These are phyloP conservation scores for Acrossocheilus wenchowensis DNA, from an alignment of 2,797 vertebrate genomes.

Conservation along the genomic window DNA sequence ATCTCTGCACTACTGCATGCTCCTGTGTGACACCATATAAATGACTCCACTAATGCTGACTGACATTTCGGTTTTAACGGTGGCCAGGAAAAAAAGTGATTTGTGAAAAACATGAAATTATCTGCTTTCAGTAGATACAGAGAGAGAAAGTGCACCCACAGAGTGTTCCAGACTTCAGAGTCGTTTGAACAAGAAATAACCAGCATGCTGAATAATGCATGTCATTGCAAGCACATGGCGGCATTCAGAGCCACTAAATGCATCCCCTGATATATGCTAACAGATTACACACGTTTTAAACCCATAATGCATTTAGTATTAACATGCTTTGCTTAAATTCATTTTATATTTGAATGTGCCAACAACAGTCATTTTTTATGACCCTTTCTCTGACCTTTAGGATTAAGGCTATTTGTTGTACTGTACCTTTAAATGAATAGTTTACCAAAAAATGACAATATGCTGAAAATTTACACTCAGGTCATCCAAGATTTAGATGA, in stretches of 20 bases:
- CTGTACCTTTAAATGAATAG: background rate
- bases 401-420: background rate
- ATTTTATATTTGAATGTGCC: background rate
- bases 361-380: background rate
- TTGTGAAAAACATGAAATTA: conserved; percentile 51
- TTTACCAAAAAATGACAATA: background rate
- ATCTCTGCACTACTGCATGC: conserved; percentile 55
- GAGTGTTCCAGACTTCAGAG: conserved; percentile 23
- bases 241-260: background rate
- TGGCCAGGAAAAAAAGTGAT: conserved; percentile 45
- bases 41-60: conserved; percentile 79
- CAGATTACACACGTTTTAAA: background rate
- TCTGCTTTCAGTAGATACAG: conserved; percentile 34
- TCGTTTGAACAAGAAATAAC: conserved; percentile 26
- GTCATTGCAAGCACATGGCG: background rate
- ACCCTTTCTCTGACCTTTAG: background rate
- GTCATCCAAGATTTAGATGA: background rate
- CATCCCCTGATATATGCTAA: conserved; percentile 3
- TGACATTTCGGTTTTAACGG: conserved; percentile 74
- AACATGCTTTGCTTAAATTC: background rate
- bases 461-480: background rate
- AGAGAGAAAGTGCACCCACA: conserved; percentile 17
- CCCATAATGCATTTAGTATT: background rate
- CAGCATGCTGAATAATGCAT: conserved; percentile 37
- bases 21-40: conserved; percentile 70